Base-by-base conservation (phyloP, 64 coral and sea anemone genomes). In the Montipora efflorescens region DNA sequence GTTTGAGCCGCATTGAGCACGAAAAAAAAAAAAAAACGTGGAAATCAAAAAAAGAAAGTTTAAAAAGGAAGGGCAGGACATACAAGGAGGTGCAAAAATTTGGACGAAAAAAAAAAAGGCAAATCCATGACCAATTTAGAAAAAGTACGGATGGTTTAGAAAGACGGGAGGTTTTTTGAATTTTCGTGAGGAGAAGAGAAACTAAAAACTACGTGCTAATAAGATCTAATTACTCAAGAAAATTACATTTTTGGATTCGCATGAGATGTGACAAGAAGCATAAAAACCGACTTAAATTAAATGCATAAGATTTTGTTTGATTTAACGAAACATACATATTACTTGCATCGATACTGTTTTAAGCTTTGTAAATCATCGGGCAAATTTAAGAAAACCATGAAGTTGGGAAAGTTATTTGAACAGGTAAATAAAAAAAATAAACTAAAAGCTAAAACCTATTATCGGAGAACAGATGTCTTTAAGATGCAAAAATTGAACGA, bases 391-490 rank as follows among this genome's bases (percentile, higher is more conserved):
- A 71, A 70, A 71, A 66, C 5, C 49, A 50, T 4, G 59, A 16
- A 36, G 62, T 67, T 15, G 44, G 45, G 62, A 68, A 49, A 50
- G 49, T 48, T 21, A 86, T 86, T 86, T 86, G 66, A n/a, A 71
- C 10, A 43, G 19, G 8, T 66, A 70, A 83, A 72, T 46, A 86
- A 9, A 71, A 36, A 1, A 71, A 72, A 48, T 70, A 86, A 86
- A 72, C 71, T 86, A 72, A 72, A 69, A 86, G 45, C 47, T 86
- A 3, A 23, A 86, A 86, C 50, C 25, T 45, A 20, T 22, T 20
- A 22, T 50, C 18, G 3, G 19, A 20, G 47, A 19, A 71, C 82
- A 71, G 82, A 18, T 69, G 64, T 5, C 5, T 18, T 4, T 19
- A 49, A 86, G 18, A 7, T n/a, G 64, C 9, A 21, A 78, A 78